These are phyloP conservation scores for Crotalus helleri DNA, from an alignment of 2,113 vertebrate species.

Conservation along the genomic window DNA sequence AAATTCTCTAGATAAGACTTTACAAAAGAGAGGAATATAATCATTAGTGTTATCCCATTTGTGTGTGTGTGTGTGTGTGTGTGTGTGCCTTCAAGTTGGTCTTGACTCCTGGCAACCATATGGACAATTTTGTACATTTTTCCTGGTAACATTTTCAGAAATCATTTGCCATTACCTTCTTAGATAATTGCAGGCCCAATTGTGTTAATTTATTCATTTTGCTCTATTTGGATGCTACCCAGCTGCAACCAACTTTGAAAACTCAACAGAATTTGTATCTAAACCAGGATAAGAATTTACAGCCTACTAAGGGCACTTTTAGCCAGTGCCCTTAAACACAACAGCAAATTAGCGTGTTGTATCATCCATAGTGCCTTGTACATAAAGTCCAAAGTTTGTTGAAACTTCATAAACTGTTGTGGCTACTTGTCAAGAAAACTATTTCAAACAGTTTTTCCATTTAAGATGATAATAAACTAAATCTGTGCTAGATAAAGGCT, in stretches of 20 bases:
- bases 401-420: slow-evolving; percentile 43
- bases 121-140: not conserved
- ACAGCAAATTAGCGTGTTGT: not conserved
- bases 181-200: not conserved
- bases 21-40: not conserved
- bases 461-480: slow-evolving; percentile 22
- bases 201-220: not conserved
- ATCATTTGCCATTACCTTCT: not conserved
- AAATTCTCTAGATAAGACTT: not conserved
- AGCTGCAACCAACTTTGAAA: not conserved
- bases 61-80: not conserved
- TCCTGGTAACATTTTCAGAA: not conserved
- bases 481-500: slow-evolving; percentile 41
- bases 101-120: not conserved
- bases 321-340: not conserved
- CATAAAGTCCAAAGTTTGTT: not conserved
- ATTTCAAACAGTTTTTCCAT: slow-evolving; percentile 5
- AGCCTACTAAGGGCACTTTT: not conserved
- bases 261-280: not conserved
- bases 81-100: not conserved
- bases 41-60: fast-evolving
- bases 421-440: slow-evolving; percentile 46
- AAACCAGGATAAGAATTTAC: not conserved
- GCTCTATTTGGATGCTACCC: not conserved
- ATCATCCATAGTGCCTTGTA: not conserved